Conservation (phyloP, 1,140 invertebrate genomes). For the Nasonia longicornis region DNA sequence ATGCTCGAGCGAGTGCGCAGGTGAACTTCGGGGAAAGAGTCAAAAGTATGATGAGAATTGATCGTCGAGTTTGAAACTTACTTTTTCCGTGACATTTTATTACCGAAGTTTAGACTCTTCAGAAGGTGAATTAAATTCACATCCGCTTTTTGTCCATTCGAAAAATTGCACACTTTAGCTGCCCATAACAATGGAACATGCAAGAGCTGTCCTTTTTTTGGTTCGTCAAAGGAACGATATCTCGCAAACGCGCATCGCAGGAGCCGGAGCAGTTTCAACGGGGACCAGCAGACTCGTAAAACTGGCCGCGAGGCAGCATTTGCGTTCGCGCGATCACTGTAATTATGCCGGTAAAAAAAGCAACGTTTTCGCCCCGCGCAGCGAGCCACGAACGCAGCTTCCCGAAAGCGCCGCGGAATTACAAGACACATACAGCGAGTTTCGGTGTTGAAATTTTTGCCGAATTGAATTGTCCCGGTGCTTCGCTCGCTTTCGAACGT, state of each 20-base stretch:
- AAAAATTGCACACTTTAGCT: conserved; percentile 8
- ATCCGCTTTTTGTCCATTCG: too few relatives aligned
- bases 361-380: background rate
- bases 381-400: background rate
- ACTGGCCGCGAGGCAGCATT: conserved; percentile 39
- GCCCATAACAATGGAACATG: background rate
- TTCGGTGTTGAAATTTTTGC: background rate
- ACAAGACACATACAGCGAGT: conserved; percentile 11
- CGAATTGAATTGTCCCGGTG: conserved; percentile 22
- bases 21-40: too few relatives aligned
- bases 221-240: background rate
- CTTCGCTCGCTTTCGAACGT: background rate
- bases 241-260: conserved; percentile 42
- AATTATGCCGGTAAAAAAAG: conserved; percentile 48
- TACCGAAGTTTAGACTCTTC: too few relatives aligned
- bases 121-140: too few relatives aligned
- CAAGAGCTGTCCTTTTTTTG: too few relatives aligned
- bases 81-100: too few relatives aligned
- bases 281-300: conserved; percentile 47
- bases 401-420: conserved; percentile 30
- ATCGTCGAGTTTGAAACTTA: too few relatives aligned
- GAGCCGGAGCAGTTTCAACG: conserved; percentile 18
- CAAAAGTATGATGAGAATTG: too few relatives aligned
- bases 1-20: background rate
- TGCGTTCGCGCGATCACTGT: conserved; percentile 50